These are phyloP conservation scores for Chloroceryle inda DNA, from an alignment of 2,797 vertebrate genomes.

Conservation along the genomic window DNA sequence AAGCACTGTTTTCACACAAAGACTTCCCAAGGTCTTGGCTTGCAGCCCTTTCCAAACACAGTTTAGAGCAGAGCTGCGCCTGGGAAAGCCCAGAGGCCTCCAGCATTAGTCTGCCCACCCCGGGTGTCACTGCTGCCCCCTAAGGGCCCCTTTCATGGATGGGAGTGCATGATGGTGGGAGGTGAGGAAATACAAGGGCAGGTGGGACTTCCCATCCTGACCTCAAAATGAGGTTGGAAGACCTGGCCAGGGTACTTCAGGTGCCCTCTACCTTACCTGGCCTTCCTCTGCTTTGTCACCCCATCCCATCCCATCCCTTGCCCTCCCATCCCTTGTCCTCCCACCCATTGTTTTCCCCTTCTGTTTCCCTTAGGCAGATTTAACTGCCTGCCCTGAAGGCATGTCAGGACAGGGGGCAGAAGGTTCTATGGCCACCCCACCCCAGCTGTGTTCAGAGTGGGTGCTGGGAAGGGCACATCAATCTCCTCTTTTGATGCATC, in stretches of 20 bases:
- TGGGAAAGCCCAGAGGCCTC: background rate
- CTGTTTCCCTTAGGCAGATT: background rate
- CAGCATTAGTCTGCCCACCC: fast-evolving
- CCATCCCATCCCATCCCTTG: background rate
- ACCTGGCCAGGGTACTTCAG: too few species aligned
- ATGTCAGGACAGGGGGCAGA: fast-evolving
- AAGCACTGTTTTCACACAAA: background rate
- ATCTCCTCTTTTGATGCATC: background rate
- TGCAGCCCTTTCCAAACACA: background rate
- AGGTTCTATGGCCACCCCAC: background rate
- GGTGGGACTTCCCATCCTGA: background rate
- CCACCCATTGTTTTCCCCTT: background rate
- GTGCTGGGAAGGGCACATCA: fast-evolving
- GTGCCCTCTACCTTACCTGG: background rate
- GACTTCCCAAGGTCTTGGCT: background rate
- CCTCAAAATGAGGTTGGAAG: background rate
- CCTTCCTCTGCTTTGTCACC: background rate
- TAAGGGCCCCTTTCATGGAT: background rate
- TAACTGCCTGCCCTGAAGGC: background rate
- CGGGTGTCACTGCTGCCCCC: too few species aligned
- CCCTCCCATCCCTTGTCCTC: background rate
- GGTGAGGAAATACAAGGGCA: background rate
- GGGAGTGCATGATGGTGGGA: fast-evolving
- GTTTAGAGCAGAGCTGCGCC: background rate
- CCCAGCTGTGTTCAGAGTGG: background rate